These are phyloP conservation scores for Crematogaster levior DNA, from an alignment of 2,888 invertebrate genomes.

Conservation along the genomic window DNA sequence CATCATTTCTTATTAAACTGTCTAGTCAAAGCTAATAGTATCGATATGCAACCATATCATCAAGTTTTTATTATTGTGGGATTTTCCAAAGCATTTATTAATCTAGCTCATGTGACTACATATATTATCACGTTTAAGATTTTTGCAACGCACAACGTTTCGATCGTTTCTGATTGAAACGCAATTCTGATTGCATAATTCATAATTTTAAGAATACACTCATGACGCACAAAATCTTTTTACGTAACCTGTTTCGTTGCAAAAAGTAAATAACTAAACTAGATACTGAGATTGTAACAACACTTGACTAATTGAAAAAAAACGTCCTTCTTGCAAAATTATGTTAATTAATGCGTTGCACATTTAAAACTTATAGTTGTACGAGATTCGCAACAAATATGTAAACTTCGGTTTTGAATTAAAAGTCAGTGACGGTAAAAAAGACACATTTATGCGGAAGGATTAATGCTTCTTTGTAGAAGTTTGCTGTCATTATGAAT, in stretches of 20 bases:
- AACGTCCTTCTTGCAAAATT: constrained; percentile 17
- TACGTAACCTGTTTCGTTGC: constrained; percentile 61
- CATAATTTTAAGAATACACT: constrained; percentile 62
- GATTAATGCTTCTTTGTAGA: not conserved
- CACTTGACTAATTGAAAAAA: not conserved
- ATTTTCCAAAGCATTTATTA: constrained; percentile 29
- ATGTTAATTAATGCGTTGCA: not conserved
- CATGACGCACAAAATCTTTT: constrained; percentile 46
- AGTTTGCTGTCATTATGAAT: constrained; percentile 20
- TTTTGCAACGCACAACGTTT: not conserved
- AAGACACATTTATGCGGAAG: constrained; percentile 7
- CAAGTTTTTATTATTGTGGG: not conserved
- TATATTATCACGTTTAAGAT: constrained; percentile 1
- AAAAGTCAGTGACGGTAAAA: not conserved
- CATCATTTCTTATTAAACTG: not conserved
- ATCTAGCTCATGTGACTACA: not conserved
- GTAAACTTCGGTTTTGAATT: not conserved
- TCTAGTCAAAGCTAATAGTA: constrained; percentile 8
- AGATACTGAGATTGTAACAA: not conserved
- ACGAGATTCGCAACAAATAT: not conserved
- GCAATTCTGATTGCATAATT: constrained; percentile 53
- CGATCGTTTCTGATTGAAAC: not conserved
- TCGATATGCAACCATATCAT: not conserved
- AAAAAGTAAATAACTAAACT: constrained; percentile 37
- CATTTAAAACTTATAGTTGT: not conserved